Conservation (phyloP, 1,140 invertebrate genomes). For the Drosophila aff. region DNA sequence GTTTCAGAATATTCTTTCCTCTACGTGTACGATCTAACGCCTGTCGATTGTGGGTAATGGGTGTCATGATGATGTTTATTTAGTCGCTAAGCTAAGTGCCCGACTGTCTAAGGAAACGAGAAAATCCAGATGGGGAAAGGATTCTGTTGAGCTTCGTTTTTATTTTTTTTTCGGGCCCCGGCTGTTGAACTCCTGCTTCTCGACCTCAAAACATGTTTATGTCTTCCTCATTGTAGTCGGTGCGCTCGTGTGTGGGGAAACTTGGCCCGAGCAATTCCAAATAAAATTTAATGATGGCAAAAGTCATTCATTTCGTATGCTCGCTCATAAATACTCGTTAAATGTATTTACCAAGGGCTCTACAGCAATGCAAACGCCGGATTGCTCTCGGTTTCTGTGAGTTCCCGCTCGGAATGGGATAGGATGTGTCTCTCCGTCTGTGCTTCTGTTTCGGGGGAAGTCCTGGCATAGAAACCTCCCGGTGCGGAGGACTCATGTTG, state of each 20-base stretch:
- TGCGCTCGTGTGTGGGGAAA: slow-evolving; percentile 13
- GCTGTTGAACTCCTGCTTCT: slow-evolving; percentile 56
- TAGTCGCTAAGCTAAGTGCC: slow-evolving; percentile 68
- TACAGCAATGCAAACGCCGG: slow-evolving; percentile 58
- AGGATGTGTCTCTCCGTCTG: slow-evolving; percentile 5
- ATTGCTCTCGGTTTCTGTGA: slow-evolving; percentile 38
- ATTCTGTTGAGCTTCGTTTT: slow-evolving; percentile 22
- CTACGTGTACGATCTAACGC: slow-evolving; percentile 15
- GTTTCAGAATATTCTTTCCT: background rate
- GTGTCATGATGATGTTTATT: slow-evolving; percentile 78
- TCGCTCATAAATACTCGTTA: slow-evolving; percentile 76
- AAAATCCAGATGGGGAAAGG: slow-evolving; percentile 46
- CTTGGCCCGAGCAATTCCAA: slow-evolving; percentile 48
- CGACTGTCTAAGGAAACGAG: slow-evolving; percentile 35
- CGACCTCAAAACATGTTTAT: slow-evolving; percentile 72
- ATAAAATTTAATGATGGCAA: slow-evolving; percentile 77
- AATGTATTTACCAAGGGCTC: slow-evolving; percentile 72
- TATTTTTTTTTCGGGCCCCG: slow-evolving; percentile 17
- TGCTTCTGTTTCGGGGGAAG: slow-evolving; percentile 34
- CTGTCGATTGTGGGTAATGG: slow-evolving; percentile 66
- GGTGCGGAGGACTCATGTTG: slow-evolving; percentile 31
- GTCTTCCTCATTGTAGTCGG: slow-evolving; percentile 61
- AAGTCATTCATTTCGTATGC: slow-evolving; percentile 78
- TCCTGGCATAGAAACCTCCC: slow-evolving; percentile 23
- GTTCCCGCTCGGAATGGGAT: background rate